Conservation (phyloP, 2,113 vertebrate species). For the Grammomys dolichurus region DNA sequence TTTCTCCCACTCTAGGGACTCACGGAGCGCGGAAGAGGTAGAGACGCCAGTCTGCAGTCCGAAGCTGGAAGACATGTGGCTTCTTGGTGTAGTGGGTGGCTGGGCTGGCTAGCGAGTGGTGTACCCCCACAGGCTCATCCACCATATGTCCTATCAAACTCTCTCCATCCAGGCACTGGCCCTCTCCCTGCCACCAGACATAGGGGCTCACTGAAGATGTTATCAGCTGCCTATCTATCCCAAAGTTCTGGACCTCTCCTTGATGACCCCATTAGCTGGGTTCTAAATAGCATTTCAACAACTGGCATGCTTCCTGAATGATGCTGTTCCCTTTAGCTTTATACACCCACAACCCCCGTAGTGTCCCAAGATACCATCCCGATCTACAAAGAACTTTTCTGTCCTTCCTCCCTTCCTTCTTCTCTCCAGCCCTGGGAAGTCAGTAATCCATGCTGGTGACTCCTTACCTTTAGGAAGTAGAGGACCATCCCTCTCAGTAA, state of each 20-base stretch:
- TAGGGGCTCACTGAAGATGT: constrained; percentile 11
- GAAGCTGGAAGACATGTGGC: constrained; percentile 93
- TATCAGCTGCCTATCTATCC: background rate
- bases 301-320: background rate
- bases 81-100: constrained; percentile 94
- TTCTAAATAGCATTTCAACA: background rate
- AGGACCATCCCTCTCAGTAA: constrained; percentile 94
- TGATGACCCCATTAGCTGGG: background rate
- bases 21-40: constrained; percentile 95
- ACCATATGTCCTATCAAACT: constrained; percentile 80
- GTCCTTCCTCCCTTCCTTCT: background rate
- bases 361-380: background rate
- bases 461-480: constrained; percentile 92
- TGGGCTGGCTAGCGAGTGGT: constrained; percentile 92
- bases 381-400: background rate
- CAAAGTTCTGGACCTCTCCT: background rate
- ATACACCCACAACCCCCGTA: too few relatives aligned
- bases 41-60: constrained; percentile 94
- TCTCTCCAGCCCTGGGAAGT: background rate
- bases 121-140: constrained; percentile 93
- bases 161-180: constrained; percentile 77
- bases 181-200: constrained; percentile 72
- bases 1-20: constrained; percentile 78
- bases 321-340: background rate
- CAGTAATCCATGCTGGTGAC: fast-evolving